Evolutionary conservation across 1,140 invertebrate genomes (phyloP).

Genomic region (Conus ventricosus): DNA sequence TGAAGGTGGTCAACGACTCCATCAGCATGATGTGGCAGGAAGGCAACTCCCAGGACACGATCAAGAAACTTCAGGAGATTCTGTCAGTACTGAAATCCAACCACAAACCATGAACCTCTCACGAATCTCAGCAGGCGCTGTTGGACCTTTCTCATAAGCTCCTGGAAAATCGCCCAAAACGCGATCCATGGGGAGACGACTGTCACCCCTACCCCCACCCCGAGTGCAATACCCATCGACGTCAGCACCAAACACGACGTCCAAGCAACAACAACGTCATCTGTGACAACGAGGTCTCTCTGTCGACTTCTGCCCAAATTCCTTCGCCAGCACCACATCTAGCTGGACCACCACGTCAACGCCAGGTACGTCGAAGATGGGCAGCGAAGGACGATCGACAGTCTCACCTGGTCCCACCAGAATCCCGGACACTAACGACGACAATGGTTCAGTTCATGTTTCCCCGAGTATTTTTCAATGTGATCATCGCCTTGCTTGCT

Average conservation of each 20-base stretch:
- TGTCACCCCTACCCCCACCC: not conserved
- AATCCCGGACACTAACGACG: not conserved
- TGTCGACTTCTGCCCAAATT: not conserved
- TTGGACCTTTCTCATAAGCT: not conserved
- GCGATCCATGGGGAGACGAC: not conserved
- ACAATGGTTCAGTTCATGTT: not conserved
- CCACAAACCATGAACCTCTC: not conserved
- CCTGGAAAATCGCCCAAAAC: not conserved
- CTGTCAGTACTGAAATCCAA: not conserved
- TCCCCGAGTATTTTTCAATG: not conserved
- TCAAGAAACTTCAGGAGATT: not conserved
- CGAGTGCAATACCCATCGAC: not conserved
- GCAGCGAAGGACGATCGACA: not conserved
- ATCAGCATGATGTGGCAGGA: not conserved
- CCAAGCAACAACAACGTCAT: not conserved
- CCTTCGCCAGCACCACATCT: not conserved
- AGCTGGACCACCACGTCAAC: not conserved
- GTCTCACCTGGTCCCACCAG: not conserved
- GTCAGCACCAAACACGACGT: not conserved
- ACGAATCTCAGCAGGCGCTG: not conserved
- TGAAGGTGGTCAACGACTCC: slow-evolving; percentile 6
- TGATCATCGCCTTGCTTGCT: not conserved
- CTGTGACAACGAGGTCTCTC: not conserved
- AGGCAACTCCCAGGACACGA: not conserved
- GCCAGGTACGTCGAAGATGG: not conserved